Conservation (phyloP, 2,113 vertebrate genomes). For the Rhinolophus ferrumequinum region DNA sequence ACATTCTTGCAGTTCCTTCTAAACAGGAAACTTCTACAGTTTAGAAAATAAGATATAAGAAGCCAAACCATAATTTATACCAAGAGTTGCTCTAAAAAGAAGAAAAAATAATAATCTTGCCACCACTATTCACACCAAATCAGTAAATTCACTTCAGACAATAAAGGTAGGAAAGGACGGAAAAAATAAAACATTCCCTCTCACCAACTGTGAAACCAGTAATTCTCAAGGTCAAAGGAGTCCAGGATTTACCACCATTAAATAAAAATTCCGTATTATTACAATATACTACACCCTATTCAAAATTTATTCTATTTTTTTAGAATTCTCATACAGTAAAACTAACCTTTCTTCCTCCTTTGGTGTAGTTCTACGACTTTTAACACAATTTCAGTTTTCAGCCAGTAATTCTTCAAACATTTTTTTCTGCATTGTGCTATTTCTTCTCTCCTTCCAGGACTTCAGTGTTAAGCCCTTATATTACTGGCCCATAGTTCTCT, state of each 20-base stretch:
- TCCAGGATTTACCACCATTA: not conserved
- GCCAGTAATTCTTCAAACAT: not conserved
- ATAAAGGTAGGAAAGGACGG: not conserved
- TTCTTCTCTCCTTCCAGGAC: not conserved
- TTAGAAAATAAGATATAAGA: conserved; percentile 5
- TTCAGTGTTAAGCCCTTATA: not conserved
- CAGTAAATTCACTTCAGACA: not conserved
- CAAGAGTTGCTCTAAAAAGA: not conserved
- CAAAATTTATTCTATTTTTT: not conserved
- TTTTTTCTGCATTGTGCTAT: not conserved
- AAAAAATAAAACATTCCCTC: not conserved
- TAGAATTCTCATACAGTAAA: not conserved
- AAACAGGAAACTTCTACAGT: not conserved
- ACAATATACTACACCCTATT: not conserved
- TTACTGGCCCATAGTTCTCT: not conserved
- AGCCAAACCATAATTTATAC: not conserved
- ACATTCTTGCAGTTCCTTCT: not conserved
- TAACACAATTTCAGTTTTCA: conserved; percentile 13
- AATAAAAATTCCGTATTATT: not conserved
- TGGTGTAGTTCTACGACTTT: conserved; percentile 17
- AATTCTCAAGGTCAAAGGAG: not conserved
- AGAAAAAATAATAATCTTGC: not conserved
- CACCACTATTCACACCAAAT: conserved; percentile 19
- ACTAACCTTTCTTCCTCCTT: not conserved
- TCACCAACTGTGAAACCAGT: not conserved